Evolutionary conservation across 2,113 vertebrate genomes (phyloP).

Genomic region (Notothenia rossii): DNA sequence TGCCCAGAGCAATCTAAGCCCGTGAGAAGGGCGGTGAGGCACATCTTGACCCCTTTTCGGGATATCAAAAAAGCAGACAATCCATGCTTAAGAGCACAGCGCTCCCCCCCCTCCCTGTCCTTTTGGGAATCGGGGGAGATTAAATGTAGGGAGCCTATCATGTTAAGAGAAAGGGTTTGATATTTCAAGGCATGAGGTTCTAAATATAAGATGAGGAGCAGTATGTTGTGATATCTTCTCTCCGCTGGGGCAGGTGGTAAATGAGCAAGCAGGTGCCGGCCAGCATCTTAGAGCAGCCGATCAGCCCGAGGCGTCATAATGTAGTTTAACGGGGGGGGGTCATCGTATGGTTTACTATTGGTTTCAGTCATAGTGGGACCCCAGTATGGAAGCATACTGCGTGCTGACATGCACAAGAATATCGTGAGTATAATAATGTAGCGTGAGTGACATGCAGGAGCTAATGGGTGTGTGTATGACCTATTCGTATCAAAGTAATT

Average conservation of each 20-base stretch:
- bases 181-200: constrained; percentile 88
- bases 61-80: constrained; percentile 41
- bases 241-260: constrained; percentile 86
- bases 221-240: constrained; percentile 90
- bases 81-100: constrained; percentile 50
- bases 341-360: constrained; percentile 65
- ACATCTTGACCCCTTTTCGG: background rate
- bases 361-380: constrained; percentile 58
- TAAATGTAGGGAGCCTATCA: constrained; percentile 89
- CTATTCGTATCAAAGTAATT: background rate
- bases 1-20: constrained; percentile 6
- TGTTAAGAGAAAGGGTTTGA: constrained; percentile 88
- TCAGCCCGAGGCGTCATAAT: constrained; percentile 64
- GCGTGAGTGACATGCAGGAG: constrained; percentile 1
- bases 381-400: constrained; percentile 38
- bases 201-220: constrained; percentile 91
- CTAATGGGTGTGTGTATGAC: background rate
- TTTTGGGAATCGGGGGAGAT: constrained; percentile 81
- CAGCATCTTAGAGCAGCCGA: constrained; percentile 66
- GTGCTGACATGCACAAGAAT: constrained; percentile 14
- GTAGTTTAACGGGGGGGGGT: constrained; percentile 65
- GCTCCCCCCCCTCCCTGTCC: constrained; percentile 76
- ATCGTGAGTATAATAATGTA: constrained; percentile 28
- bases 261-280: constrained; percentile 82
- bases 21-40: background rate